Evolutionary conservation across 2,888 invertebrate species (phyloP).

Genomic region (Hirtodrosophila alboralis): DNA sequence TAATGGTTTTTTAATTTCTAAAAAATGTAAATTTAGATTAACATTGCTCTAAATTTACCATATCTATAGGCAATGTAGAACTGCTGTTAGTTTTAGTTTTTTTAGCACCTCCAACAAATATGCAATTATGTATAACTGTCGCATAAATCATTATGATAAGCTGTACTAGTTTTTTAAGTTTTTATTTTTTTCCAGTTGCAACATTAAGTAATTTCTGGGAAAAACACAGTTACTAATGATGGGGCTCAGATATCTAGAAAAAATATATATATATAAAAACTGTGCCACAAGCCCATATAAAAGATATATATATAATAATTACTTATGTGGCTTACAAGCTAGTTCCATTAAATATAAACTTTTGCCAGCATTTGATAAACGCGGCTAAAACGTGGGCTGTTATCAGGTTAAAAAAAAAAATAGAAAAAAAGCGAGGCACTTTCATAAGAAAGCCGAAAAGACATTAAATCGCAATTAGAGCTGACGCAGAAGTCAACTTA

Average conservation of each 20-base stretch:
- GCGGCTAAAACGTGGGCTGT: conserved; percentile 28
- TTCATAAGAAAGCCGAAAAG: conserved; percentile 67
- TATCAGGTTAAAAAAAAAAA: conserved; percentile 64
- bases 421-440: no score
- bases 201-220: conserved; percentile 9
- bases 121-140: conserved; percentile 53
- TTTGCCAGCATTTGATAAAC: conserved; percentile 50
- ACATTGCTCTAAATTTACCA: neutral
- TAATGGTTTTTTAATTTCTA: no score
- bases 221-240: conserved; percentile 58
- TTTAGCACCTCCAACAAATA: conserved; percentile 28
- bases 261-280: neutral
- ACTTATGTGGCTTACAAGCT: conserved; percentile 36
- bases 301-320: conserved; percentile 19
- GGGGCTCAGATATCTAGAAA: conserved; percentile 24
- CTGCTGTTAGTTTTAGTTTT: no score
- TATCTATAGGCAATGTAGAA: conserved; percentile 4
- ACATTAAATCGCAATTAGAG: conserved; percentile 80
- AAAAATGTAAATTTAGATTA: neutral
- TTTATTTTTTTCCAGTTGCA: no score
- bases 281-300: conserved; percentile 9
- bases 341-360: conserved; percentile 60
- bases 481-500: conserved; percentile 55
- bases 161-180: conserved; percentile 63
- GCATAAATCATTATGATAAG: conserved; percentile 73